Percentiles rank a stretch among this genome's conserved stretches.
Conservation (phyloP, 2,113 vertebrate genomes). For the Paracanthobrama guichenoti region DNA sequence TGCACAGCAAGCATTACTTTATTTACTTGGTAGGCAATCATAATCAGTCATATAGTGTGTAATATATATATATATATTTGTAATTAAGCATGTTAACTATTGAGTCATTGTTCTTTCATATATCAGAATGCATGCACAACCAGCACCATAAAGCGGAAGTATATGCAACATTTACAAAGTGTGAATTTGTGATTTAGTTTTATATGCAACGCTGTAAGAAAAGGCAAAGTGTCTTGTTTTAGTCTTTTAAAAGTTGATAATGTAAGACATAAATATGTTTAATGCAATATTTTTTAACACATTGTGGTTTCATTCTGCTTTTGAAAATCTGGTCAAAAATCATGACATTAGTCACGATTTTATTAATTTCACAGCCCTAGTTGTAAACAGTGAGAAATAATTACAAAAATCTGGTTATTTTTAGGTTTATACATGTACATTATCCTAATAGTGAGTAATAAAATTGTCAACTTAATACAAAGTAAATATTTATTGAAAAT, state of each 20-base stretch:
- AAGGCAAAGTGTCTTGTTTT: neutral
- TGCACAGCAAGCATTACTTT: neutral
- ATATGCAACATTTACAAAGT: neutral
- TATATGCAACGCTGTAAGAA: neutral
- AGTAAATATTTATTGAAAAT: neutral
- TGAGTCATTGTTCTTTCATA: neutral
- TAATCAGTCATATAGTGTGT: too few relatives aligned
- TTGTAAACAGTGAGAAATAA: neutral
- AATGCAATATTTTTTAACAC: neutral
- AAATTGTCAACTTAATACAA: neutral
- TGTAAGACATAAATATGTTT: neutral
- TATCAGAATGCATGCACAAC: neutral
- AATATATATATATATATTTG: neutral
- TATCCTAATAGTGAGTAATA: neutral
- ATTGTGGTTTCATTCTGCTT: neutral
- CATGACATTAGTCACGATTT: too few relatives aligned
- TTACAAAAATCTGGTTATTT: neutral
- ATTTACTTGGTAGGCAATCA: neutral
- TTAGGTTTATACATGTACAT: neutral
- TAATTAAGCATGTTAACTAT: neutral
- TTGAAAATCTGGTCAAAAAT: neutral
- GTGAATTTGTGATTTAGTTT: neutral
- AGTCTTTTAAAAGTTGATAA: neutral
- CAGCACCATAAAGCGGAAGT: neutral
- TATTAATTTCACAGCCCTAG: neutral